Conservation (phyloP, 1,140 invertebrate genomes). For the Tenebrio molitor region DNA sequence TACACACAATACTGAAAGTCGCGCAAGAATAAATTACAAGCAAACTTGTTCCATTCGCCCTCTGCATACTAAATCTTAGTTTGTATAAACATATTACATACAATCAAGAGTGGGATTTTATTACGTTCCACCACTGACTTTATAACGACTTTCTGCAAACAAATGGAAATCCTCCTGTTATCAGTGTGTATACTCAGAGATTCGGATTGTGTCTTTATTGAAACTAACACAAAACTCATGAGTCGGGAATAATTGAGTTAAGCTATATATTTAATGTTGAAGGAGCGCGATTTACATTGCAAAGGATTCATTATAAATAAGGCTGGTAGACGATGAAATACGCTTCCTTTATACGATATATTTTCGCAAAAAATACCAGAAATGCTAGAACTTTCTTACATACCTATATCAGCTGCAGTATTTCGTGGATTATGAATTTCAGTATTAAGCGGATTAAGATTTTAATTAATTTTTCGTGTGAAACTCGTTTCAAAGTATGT, state of each 20-base stretch:
- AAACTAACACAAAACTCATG: constrained; percentile 43
- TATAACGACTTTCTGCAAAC: constrained; percentile 52
- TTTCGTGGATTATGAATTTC: too few relatives aligned
- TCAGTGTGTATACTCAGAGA: constrained; percentile 39
- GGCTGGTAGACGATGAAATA: neutral
- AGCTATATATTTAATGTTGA: constrained; percentile 33
- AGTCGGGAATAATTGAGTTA: constrained; percentile 40
- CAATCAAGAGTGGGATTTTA: constrained; percentile 57
- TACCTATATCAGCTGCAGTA: too few relatives aligned
- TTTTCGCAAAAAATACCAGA: neutral
- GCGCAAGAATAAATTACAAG: constrained; percentile 61
- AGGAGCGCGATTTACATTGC: constrained; percentile 31
- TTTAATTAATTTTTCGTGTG: too few relatives aligned
- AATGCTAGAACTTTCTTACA: neutral
- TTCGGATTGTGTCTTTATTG: constrained; percentile 39
- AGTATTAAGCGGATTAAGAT: too few relatives aligned
- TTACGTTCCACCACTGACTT: constrained; percentile 54
- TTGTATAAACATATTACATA: constrained; percentile 61
- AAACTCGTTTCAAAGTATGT: too few relatives aligned
- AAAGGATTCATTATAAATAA: constrained; percentile 36
- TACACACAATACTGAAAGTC: constrained; percentile 57
- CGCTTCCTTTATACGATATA: neutral
- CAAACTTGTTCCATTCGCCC: constrained; percentile 56
- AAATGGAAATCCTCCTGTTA: constrained; percentile 46
- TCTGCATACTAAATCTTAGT: constrained; percentile 59